Conservation (phyloP, 2,888 invertebrate genomes). For the Eupithecia tripunctaria region DNA sequence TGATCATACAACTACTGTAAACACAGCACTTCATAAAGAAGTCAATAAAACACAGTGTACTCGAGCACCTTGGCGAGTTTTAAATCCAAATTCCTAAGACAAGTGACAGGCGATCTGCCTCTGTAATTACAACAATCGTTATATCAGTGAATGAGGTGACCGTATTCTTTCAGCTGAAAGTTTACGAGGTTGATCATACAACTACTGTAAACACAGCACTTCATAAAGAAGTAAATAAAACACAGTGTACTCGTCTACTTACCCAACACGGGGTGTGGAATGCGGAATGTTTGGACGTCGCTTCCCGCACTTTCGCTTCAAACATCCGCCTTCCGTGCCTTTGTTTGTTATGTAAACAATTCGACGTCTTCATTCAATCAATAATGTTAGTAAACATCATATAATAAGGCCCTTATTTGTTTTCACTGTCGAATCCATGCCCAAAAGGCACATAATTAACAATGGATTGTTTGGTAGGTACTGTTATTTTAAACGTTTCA, state of each 20-base stretch:
- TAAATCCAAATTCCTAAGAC: not conserved
- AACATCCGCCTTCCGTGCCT: slow-evolving; percentile 74
- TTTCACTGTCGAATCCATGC: slow-evolving; percentile 49
- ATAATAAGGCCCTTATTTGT: slow-evolving; percentile 49
- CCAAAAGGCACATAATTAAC: slow-evolving; percentile 15
- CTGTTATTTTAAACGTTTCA: slow-evolving; percentile 17
- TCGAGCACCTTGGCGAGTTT: not conserved
- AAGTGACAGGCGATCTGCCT: not conserved
- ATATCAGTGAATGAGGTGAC: slow-evolving; percentile 4
- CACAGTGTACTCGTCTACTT: slow-evolving; percentile 39
- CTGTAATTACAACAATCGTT: not conserved
- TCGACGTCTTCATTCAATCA: slow-evolving; percentile 57
- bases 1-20: no score
- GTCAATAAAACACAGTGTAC: no score
- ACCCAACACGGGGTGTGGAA: slow-evolving; percentile 56
- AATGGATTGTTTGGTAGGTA: slow-evolving; percentile 25
- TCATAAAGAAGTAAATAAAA: slow-evolving; percentile 38
- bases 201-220: slow-evolving; percentile 23
- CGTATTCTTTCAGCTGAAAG: slow-evolving; percentile 12
- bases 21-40: no score
- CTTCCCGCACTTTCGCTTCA: slow-evolving; percentile 80
- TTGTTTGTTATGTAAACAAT: slow-evolving; percentile 67
- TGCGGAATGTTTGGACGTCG: slow-evolving; percentile 75
- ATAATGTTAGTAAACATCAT: slow-evolving; percentile 56
- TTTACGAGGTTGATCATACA: slow-evolving; percentile 27